phyloP scores from a whole-genome alignment of 2,888 invertebrate genomes.

The Chymomyza amoena region DNA sequence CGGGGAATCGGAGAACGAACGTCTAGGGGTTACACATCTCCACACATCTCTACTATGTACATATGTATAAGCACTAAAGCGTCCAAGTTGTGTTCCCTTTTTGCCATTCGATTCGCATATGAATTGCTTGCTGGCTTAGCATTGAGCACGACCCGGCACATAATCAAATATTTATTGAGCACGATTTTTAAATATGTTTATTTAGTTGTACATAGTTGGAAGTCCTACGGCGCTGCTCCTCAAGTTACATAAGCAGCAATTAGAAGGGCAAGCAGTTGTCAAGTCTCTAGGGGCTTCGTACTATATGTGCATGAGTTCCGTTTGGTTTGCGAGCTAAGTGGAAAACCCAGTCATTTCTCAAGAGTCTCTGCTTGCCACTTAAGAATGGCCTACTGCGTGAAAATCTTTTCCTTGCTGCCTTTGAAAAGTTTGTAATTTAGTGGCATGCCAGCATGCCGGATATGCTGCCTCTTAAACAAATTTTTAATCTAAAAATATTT shows the following conservation, averaged over 20 bases:
- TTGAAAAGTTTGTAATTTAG: not conserved
- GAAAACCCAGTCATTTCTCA: not conserved
- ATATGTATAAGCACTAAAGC: not conserved
- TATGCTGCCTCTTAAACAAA: no score
- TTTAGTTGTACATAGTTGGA: not conserved
- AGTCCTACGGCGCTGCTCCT: constrained; percentile 30
- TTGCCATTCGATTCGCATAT: constrained; percentile 42
- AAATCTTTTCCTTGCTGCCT: not conserved
- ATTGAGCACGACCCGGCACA: constrained; percentile 22
- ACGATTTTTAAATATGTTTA: constrained; percentile 54
- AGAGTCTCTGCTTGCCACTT: not conserved
- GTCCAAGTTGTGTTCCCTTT: not conserved
- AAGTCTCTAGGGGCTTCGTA: not conserved
- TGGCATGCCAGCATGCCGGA: not conserved
- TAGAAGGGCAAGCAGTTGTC: constrained; percentile 44
- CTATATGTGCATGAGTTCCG: not conserved
- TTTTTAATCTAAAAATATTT: no score
- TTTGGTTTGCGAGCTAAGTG: not conserved
- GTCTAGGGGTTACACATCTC: constrained; percentile 9
- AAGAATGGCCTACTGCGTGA: not conserved
- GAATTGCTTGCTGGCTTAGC: constrained; percentile 26
- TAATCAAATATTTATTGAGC: constrained; percentile 68
- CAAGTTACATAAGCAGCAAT: constrained; percentile 71
- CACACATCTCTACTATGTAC: constrained; percentile 8
- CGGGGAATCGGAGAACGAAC: not conserved